These are phyloP conservation scores for Heterotis niloticus DNA, from an alignment of 2,113 vertebrate genomes.

Conservation along the genomic window DNA sequence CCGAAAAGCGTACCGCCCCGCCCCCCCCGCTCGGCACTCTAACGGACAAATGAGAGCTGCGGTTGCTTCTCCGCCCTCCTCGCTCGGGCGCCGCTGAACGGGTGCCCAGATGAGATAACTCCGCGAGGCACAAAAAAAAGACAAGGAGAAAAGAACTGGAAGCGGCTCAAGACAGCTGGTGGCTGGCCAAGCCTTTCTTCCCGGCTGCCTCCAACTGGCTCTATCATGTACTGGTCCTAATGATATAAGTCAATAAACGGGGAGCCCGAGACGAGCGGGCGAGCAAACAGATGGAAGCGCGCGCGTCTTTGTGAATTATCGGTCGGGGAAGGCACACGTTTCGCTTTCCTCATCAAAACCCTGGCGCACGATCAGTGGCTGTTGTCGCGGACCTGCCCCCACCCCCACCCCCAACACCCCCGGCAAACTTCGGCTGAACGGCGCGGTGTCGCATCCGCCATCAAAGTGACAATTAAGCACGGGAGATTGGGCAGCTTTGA, in stretches of 20 bases:
- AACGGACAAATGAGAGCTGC: not conserved
- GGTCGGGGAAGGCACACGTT: conserved; percentile 52
- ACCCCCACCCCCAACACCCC: not conserved
- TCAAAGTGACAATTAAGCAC: conserved; percentile 64
- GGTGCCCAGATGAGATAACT: conserved; percentile 74
- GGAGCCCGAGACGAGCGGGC: conserved; percentile 40
- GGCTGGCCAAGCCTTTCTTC: conserved; percentile 65
- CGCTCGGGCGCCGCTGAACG: conserved; percentile 49
- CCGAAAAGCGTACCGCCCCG: not conserved
- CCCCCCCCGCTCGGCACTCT: not conserved
- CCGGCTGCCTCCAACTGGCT: conserved; percentile 50
- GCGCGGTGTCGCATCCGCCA: conserved; percentile 54
- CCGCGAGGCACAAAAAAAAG: conserved; percentile 39
- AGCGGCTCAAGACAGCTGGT: conserved; percentile 48
- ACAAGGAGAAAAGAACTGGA: conserved; percentile 31
- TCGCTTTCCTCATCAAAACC: conserved; percentile 68
- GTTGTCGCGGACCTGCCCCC: conserved; percentile 47
- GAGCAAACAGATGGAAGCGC: conserved; percentile 45
- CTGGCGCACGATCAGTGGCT: conserved; percentile 64
- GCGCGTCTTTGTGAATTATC: conserved; percentile 53
- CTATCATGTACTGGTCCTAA: conserved; percentile 61
- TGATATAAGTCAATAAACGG: conserved; percentile 66
- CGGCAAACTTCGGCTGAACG: conserved; percentile 40
- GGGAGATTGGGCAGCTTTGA: conserved; percentile 49
- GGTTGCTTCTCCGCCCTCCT: conserved; percentile 48